phyloP scores from a whole-genome alignment of 2,888 invertebrate species.

The Lottia scabra region DNA sequence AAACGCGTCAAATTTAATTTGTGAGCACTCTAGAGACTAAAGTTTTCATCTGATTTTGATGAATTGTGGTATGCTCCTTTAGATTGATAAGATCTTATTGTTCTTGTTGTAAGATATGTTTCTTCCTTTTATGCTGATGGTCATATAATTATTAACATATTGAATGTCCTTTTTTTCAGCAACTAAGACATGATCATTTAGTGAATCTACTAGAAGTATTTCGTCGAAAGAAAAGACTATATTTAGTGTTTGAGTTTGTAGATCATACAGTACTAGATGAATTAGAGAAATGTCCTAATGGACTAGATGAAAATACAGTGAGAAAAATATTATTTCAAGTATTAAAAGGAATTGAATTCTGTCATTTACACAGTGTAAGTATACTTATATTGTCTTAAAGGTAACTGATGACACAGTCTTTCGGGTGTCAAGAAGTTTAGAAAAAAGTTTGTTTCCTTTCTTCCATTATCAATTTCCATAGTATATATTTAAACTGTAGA shows the following conservation, averaged over 20 bases:
- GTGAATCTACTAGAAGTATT: constrained; percentile 92
- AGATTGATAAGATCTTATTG: too few species aligned
- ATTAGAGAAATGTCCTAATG: constrained; percentile 80
- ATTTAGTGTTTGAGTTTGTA: constrained; percentile 88
- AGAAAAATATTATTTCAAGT: constrained; percentile 85
- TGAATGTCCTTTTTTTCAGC: constrained; percentile 73
- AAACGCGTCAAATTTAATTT: too few species aligned
- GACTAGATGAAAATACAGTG: constrained; percentile 80
- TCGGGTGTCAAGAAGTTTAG: too few species aligned
- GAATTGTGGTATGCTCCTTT: too few species aligned
- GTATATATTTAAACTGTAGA: too few species aligned
- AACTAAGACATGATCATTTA: constrained; percentile 87
- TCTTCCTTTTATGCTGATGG: too few species aligned
- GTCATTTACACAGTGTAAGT: constrained; percentile 85
- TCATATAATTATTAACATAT: not conserved
- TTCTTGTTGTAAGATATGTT: too few species aligned
- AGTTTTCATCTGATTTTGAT: too few species aligned
- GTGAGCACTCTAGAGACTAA: too few species aligned
- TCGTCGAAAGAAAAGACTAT: constrained; percentile 84
- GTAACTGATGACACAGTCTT: too few species aligned
- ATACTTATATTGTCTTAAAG: not conserved
- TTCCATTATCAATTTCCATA: too few species aligned
- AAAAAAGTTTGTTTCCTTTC: too few species aligned
- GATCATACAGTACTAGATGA: constrained; percentile 88
- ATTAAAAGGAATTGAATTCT: constrained; percentile 76